Percentiles rank a stretch among this genome's conserved stretches.
Conservation (phyloP, 2,888 invertebrate species). For the Yponomeuta malinellus region DNA sequence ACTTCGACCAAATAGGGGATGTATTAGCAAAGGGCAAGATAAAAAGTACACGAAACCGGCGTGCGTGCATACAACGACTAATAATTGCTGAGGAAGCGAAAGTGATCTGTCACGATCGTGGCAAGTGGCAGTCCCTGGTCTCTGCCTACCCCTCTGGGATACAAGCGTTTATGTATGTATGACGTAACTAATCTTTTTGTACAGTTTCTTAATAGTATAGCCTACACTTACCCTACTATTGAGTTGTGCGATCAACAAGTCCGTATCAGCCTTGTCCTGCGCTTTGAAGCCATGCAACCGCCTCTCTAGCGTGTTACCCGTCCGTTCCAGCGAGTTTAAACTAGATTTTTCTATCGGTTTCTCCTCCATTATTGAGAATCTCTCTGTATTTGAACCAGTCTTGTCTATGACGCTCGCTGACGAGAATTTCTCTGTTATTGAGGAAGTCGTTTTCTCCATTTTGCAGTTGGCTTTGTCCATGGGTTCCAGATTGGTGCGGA, state of each 20-base stretch:
- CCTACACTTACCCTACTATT: slow-evolving; percentile 61
- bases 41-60: too few relatives aligned
- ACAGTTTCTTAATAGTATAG: too few relatives aligned
- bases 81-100: too few relatives aligned
- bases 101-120: too few relatives aligned
- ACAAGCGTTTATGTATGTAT: too few relatives aligned
- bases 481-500: slow-evolving; percentile 29
- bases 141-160: too few relatives aligned
- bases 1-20: too few relatives aligned
- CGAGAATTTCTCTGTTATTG: slow-evolving; percentile 10
- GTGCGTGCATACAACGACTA: too few relatives aligned
- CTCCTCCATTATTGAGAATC: slow-evolving; percentile 22
- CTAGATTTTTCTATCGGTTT: slow-evolving; percentile 11
- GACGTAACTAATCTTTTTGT: too few relatives aligned
- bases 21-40: too few relatives aligned
- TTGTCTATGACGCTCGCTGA: background rate
- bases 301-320: slow-evolving; percentile 48
- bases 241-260: slow-evolving; percentile 61
- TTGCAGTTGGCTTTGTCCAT: slow-evolving; percentile 35
- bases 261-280: slow-evolving; percentile 43
- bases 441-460: slow-evolving; percentile 27
- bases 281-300: slow-evolving; percentile 30
- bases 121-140: too few relatives aligned
- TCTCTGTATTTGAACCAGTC: slow-evolving; percentile 28
- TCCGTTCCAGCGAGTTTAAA: slow-evolving; percentile 27